Percentiles rank a stretch among this genome's conserved stretches.
Evolutionary conservation across 2,888 invertebrate species (phyloP).

Genomic region (Morpho achilles): DNA sequence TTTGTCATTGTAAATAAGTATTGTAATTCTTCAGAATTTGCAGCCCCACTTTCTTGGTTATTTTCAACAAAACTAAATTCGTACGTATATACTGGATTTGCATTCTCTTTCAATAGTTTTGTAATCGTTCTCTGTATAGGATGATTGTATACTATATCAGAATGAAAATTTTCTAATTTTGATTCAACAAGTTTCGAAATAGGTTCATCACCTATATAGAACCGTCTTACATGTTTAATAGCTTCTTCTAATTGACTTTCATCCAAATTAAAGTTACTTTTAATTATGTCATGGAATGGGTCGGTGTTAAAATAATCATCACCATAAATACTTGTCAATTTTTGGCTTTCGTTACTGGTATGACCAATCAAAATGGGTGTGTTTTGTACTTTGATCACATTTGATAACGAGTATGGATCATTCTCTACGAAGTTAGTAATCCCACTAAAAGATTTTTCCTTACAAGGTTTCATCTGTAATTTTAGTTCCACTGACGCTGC

Average conservation of each 20-base stretch:
- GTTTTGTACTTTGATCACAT: constrained; percentile 50
- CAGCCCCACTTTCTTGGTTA: constrained; percentile 39
- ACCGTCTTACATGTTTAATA: constrained; percentile 48
- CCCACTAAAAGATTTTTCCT: constrained; percentile 61
- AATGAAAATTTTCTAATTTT: constrained; percentile 51
- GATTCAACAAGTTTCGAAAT: constrained; percentile 40
- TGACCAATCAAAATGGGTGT: constrained; percentile 63
- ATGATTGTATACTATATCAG: constrained; percentile 59
- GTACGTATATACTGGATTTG: constrained; percentile 56
- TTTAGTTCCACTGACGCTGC: constrained; percentile 49
- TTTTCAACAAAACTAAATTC: constrained; percentile 54
- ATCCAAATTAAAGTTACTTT: constrained; percentile 52
- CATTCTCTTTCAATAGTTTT: constrained; percentile 49
- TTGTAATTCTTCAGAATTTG: constrained; percentile 52
- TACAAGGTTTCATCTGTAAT: constrained; percentile 55
- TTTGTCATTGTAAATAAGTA: constrained; percentile 49
- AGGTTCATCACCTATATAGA: constrained; percentile 61
- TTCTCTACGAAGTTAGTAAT: constrained; percentile 57
- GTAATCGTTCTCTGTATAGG: constrained; percentile 54
- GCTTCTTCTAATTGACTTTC: constrained; percentile 41
- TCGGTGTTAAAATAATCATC: constrained; percentile 47
- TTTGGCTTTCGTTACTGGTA: constrained; percentile 46
- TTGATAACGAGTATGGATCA: constrained; percentile 54
- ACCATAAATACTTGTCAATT: constrained; percentile 32
- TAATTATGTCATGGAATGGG: constrained; percentile 52